Evolutionary conservation across 2,113 vertebrate genomes (phyloP).

Genomic region (Pseudorectes ferrugineus): DNA sequence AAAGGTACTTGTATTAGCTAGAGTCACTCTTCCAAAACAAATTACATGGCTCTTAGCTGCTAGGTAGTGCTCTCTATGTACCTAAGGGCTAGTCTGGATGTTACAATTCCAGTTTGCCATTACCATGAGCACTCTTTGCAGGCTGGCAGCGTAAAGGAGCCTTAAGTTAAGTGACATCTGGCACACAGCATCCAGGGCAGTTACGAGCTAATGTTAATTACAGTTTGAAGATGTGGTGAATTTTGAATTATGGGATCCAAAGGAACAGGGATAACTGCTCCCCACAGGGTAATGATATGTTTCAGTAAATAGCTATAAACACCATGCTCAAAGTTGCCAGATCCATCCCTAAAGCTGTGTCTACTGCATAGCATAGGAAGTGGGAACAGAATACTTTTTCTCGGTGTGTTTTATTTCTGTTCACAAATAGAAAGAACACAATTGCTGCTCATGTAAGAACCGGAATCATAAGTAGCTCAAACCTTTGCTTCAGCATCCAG

Average conservation of each 20-base stretch:
- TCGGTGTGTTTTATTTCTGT: neutral
- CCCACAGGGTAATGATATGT: neutral
- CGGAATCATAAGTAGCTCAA: neutral
- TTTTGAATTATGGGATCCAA: neutral
- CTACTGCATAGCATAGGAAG: neutral
- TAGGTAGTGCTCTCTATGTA: neutral
- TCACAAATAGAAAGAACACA: neutral
- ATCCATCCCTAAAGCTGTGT: neutral
- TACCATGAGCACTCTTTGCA: neutral
- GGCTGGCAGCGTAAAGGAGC: neutral
- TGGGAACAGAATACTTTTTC: neutral
- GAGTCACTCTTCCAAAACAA: neutral
- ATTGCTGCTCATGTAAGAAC: neutral
- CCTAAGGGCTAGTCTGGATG: neutral
- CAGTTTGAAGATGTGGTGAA: neutral
- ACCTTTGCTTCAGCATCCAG: constrained; percentile 42
- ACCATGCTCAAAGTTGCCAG: neutral
- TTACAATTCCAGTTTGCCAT: neutral
- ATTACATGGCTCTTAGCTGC: neutral
- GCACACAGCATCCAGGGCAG: neutral
- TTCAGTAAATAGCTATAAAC: neutral
- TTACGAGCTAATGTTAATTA: neutral
- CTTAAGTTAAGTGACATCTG: neutral
- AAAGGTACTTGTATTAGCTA: neutral
- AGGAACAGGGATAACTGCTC: neutral